Conservation (phyloP, 2,797 vertebrate genomes). For the Protosalanx chinensis region DNA sequence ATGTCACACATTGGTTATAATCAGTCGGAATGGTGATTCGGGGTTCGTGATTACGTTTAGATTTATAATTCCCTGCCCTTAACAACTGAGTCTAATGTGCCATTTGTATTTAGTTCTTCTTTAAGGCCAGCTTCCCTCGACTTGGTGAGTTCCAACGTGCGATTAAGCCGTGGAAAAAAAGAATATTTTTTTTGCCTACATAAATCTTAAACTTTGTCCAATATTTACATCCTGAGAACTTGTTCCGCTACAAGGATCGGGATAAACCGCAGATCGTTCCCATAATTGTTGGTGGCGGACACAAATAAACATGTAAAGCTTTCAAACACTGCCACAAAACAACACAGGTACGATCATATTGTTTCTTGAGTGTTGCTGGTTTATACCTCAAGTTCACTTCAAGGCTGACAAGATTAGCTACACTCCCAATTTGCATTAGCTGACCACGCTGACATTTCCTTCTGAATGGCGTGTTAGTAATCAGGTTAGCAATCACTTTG, state of each 20-base stretch:
- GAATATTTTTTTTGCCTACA: neutral
- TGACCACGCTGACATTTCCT: neutral
- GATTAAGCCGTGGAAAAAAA: no score
- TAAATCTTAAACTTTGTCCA: neutral
- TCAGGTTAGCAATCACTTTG: constrained; percentile 6
- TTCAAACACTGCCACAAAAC: neutral
- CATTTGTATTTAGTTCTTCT: neutral
- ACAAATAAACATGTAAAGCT: neutral
- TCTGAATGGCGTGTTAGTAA: neutral
- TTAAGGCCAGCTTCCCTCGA: neutral
- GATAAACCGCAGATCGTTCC: neutral
- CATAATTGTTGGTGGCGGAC: neutral
- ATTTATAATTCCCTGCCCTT: neutral
- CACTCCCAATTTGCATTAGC: neutral
- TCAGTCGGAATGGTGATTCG: constrained; percentile 31
- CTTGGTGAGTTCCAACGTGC: no score
- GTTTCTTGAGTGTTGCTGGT: neutral
- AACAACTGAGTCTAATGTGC: neutral
- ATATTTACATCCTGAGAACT: neutral
- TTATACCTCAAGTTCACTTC: neutral
- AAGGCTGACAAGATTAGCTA: neutral
- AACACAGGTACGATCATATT: neutral
- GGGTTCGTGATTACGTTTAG: neutral
- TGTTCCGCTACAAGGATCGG: neutral
- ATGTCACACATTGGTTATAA: constrained; percentile 65